Conservation (phyloP, 2,888 invertebrate genomes). For the Blomia tropicalis region DNA sequence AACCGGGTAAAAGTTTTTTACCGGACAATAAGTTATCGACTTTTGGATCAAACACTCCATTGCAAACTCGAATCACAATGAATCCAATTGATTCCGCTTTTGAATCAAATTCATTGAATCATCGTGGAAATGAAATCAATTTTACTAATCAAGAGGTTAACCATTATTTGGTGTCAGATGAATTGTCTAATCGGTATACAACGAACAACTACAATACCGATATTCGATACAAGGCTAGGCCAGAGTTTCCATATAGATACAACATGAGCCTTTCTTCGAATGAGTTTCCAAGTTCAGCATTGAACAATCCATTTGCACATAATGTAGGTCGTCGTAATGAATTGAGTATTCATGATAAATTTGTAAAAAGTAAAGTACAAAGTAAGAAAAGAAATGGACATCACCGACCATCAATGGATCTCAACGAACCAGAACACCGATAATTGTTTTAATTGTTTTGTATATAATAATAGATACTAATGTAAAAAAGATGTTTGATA, state of each 20-base stretch:
- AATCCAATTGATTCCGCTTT: neutral
- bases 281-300: neutral
- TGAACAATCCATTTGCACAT: neutral
- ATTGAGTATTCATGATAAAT: constrained; percentile 3
- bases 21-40: constrained; percentile 1
- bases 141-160: neutral
- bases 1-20: neutral
- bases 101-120: neutral
- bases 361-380: constrained; percentile 1
- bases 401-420: neutral
- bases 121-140: neutral
- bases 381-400: constrained; percentile 1
- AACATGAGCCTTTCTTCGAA: neutral
- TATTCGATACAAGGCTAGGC: neutral
- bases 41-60: neutral
- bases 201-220: constrained; percentile 4
- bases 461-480: no score
- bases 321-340: neutral
- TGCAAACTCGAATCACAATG: neutral
- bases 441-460: neutral
- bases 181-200: neutral
- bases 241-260: neutral
- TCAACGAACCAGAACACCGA: neutral
- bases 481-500: no score
- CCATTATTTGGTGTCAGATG: constrained; percentile 2